Evolutionary conservation across 2,113 vertebrate genomes (phyloP), one percentile per base, ranked within the genome.

Genomic region (Gopherus flavomarginatus): DNA sequence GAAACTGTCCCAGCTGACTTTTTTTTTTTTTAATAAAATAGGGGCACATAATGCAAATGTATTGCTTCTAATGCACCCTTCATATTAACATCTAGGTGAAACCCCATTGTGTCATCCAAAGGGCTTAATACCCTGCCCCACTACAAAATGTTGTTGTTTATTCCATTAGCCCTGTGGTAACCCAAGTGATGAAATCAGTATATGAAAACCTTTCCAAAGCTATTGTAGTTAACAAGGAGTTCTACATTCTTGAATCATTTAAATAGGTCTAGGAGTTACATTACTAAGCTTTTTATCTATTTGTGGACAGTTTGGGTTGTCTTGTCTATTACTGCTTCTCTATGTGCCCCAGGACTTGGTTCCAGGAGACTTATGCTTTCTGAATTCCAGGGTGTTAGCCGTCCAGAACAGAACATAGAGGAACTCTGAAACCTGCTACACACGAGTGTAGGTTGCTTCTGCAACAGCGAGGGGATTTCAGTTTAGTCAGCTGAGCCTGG

Each of bases 101-200:
- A 50, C 84, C 50, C 12, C 59, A 8, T 4, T 24, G 11, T 44
- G 21, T 77, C 21, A 24, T 26, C 72, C 72, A 38, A 31, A 92
- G 42, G 6, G 44, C 89, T 85, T 85, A 44, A 78, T 84, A 24
- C 52, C 89, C 4, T 85, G 44, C 24, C 47, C 86, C 0, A 2
- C 38, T 92, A 54, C 35, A 75, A 89, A 91, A 44, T 19, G 87
- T 95, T 89, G 8, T 57, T 96, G 5, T 93, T 95, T 88, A 50
- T 31, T 19, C 10, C 0, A 56, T 42, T 75, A 42, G n/a, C 11
- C 10, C 10, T 24, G 22, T 44, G 21, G 72, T 44, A 86, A 50
- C 11, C 84, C 38, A 90, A 38, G 77, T 8, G 56, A 27, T 90
- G 38, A 13, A 53, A 90, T 85, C 88, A 90, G 3, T 59, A 95